Conservation (phyloP, 1,140 invertebrate genomes). For the Asbolus verrucosus region DNA sequence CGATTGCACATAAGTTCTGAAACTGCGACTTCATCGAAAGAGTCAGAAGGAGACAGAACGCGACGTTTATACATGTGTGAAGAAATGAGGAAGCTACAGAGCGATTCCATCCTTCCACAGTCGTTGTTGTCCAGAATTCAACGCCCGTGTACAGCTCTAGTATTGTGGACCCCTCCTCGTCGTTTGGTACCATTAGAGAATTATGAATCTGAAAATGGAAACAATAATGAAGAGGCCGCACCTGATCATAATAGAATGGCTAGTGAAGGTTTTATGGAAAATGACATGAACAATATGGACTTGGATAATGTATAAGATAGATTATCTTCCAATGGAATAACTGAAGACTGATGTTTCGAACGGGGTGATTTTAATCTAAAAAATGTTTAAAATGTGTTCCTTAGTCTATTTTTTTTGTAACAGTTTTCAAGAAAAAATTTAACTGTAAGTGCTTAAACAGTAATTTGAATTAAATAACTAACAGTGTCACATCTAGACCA, state of each 20-base stretch:
- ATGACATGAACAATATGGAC: constrained; percentile 36
- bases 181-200: constrained; percentile 1
- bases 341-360: constrained; percentile 19
- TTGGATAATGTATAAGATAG: constrained; percentile 21
- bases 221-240: constrained; percentile 51
- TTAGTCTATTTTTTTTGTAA: constrained; percentile 7
- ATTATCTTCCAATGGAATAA: constrained; percentile 16
- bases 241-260: constrained; percentile 53
- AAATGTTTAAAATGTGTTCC: constrained; percentile 23
- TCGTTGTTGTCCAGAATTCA: constrained; percentile 72
- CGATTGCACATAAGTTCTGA: constrained; percentile 75
- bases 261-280: constrained; percentile 21
- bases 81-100: constrained; percentile 74
- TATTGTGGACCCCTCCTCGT: constrained; percentile 79
- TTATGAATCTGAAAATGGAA: constrained; percentile 37
- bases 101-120: constrained; percentile 72
- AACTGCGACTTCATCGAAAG: constrained; percentile 55
- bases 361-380: constrained; percentile 11
- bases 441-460: no score
- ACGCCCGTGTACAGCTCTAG: constrained; percentile 80
- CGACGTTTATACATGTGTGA: constrained; percentile 70
- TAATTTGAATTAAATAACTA: no score
- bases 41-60: constrained; percentile 55
- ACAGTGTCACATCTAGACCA: not conserved
- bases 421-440: no score